phyloP scores from a whole-genome alignment of 1,140 invertebrate species.

The Augochlora pura region DNA sequence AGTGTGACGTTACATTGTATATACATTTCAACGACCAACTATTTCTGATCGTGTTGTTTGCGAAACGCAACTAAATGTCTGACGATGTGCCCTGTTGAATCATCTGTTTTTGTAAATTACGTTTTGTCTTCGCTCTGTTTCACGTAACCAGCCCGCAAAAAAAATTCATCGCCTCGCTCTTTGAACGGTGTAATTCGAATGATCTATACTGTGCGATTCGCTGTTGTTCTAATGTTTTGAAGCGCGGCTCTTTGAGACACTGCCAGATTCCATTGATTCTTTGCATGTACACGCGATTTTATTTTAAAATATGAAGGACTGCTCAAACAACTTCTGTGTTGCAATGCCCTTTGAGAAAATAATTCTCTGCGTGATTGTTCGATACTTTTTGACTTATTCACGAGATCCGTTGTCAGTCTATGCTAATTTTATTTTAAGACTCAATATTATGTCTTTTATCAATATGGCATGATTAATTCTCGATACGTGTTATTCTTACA shows the following conservation, averaged over 20 bases:
- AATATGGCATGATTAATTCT: background rate
- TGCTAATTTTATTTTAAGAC: too few relatives aligned
- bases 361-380: background rate
- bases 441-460: background rate
- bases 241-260: conserved; percentile 28
- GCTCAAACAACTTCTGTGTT: conserved; percentile 19
- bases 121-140: background rate
- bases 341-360: conserved; percentile 30
- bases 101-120: background rate
- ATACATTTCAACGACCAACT: background rate
- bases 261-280: conserved; percentile 45
- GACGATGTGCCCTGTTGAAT: background rate
- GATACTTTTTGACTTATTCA: background rate
- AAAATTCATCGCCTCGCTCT: background rate
- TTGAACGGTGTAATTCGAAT: background rate
- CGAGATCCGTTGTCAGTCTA: background rate
- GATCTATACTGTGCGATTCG: background rate
- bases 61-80: background rate
- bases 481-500: background rate
- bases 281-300: conserved; percentile 32
- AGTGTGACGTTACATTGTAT: conserved; percentile 24
- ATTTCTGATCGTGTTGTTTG: background rate
- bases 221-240: conserved; percentile 36
- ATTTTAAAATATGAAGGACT: conserved; percentile 53
- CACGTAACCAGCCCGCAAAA: background rate